phyloP scores from a whole-genome alignment of 2,113 vertebrate genomes.

The Panurus biarmicus region DNA sequence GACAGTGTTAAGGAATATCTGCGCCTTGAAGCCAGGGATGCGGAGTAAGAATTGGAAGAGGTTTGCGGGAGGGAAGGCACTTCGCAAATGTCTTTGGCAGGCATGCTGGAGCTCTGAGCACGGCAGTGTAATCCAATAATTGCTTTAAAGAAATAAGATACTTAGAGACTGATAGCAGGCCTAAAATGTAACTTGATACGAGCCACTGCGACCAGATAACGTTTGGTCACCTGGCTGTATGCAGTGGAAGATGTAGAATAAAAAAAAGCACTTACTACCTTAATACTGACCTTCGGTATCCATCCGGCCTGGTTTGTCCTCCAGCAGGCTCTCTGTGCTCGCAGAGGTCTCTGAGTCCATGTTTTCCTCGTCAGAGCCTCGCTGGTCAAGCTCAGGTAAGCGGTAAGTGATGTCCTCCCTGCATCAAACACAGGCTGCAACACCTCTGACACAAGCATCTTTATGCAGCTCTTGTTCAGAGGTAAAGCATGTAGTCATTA shows the following conservation, averaged over 20 bases:
- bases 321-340: slow-evolving; percentile 92
- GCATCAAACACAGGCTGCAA: neutral
- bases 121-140: slow-evolving; percentile 23
- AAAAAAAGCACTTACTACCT: slow-evolving; percentile 62
- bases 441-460: neutral
- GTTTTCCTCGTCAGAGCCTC: slow-evolving; percentile 93
- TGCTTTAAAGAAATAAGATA: slow-evolving; percentile 68
- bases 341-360: slow-evolving; percentile 88
- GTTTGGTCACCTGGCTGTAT: neutral
- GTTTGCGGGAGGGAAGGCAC: slow-evolving; percentile 11
- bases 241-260: neutral
- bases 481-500: neutral
- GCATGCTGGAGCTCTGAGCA: neutral
- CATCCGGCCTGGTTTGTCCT: slow-evolving; percentile 71
- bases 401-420: slow-evolving; percentile 93
- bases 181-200: neutral
- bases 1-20: slow-evolving; percentile 64
- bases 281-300: slow-evolving; percentile 88
- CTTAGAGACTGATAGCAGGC: slow-evolving; percentile 20
- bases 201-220: neutral
- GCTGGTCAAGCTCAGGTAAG: slow-evolving; percentile 91
- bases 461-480: neutral
- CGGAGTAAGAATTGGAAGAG: neutral
- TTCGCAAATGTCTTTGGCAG: slow-evolving; percentile 39
- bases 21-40: slow-evolving; percentile 25